phyloP scores from a whole-genome alignment of 2,113 vertebrate species.

The Eurypyga helias region DNA sequence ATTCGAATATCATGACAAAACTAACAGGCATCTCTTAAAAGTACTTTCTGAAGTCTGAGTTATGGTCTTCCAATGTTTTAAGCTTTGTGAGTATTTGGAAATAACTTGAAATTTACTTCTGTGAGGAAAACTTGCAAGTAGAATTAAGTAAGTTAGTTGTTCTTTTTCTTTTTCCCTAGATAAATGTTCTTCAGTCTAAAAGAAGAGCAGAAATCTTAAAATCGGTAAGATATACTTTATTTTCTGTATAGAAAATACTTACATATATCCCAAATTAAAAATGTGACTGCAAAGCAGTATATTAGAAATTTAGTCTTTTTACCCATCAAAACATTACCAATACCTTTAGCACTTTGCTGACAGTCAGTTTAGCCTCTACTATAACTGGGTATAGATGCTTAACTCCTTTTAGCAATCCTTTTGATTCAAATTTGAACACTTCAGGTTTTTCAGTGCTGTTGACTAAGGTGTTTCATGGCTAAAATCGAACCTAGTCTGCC shows the following conservation, averaged over 20 bases:
- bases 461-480: background rate
- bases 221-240: slow-evolving; percentile 83
- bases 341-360: background rate
- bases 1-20: background rate
- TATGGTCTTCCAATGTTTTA: background rate
- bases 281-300: background rate
- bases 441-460: background rate
- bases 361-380: background rate
- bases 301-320: background rate
- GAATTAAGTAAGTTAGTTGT: slow-evolving; percentile 4
- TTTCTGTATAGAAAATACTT: background rate
- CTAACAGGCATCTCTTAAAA: background rate
- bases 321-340: background rate
- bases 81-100: background rate
- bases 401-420: background rate
- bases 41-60: background rate
- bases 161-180: slow-evolving; percentile 71
- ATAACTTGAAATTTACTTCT: background rate
- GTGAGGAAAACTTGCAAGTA: background rate
- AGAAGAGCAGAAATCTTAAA: slow-evolving; percentile 97
- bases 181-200: slow-evolving; percentile 98
- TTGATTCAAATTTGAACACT: background rate
- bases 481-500: background rate
- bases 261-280: background rate
- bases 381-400: background rate